phyloP scores from a whole-genome alignment of 1,140 invertebrate genomes.

The Drosophila pseudoananassae region DNA sequence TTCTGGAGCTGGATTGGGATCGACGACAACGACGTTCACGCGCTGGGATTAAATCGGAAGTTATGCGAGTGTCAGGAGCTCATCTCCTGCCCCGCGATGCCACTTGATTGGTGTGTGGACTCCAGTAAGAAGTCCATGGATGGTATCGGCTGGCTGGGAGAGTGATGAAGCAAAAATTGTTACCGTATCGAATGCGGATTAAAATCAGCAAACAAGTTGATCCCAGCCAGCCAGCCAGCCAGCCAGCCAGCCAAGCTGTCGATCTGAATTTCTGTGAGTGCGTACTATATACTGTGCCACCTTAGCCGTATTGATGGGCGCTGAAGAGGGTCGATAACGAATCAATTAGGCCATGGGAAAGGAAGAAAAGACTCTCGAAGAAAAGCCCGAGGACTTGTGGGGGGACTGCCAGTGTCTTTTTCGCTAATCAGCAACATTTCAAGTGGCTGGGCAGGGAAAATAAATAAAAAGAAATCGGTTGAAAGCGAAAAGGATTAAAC shows the following conservation, averaged over 20 bases:
- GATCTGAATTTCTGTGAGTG: conserved; percentile 5
- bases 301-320: conserved; percentile 29
- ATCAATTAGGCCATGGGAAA: conserved; percentile 42
- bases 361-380: background rate
- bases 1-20: conserved; percentile 28
- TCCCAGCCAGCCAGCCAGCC: conserved; percentile 17
- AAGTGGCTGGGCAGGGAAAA: conserved; percentile 42
- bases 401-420: background rate
- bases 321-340: conserved; percentile 43
- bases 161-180: conserved; percentile 78
- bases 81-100: conserved; percentile 12
- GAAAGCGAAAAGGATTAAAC: conserved; percentile 78
- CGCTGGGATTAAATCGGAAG: conserved; percentile 81
- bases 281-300: no score
- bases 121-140: background rate
- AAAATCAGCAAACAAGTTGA: conserved; percentile 80
- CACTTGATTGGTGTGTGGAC: conserved; percentile 53
- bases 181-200: conserved; percentile 82
- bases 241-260: no score
- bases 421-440: conserved; percentile 74
- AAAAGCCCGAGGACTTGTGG: background rate
- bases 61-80: conserved; percentile 78
- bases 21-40: conserved; percentile 59
- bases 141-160: background rate
- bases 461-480: conserved; percentile 62